Evolutionary conservation across 2,797 vertebrate species (phyloP).

Genomic region (Tachyglossus aculeatus): DNA sequence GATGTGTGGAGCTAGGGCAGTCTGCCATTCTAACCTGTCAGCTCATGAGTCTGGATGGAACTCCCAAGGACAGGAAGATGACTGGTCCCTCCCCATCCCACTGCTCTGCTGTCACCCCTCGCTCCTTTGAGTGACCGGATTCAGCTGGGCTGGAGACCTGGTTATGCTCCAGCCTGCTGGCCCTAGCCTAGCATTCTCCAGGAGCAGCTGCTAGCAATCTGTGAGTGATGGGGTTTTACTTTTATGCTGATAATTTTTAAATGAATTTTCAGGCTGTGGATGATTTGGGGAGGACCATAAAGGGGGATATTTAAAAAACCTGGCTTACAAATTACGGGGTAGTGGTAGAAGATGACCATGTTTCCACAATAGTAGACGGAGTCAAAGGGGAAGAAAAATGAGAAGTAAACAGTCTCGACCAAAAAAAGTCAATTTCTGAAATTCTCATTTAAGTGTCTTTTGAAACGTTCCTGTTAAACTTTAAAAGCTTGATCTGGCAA

Average conservation of each 20-base stretch:
- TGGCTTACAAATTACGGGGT: background rate
- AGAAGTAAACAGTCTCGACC: background rate
- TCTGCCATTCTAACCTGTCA: too few species aligned
- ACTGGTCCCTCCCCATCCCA: background rate
- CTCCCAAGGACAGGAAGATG: background rate
- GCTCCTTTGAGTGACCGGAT: background rate
- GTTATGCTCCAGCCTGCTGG: background rate
- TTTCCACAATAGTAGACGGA: conserved; percentile 22
- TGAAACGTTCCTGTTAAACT: background rate
- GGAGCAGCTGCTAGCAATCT: conserved; percentile 59
- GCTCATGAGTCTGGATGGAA: background rate
- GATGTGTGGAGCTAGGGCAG: too few species aligned
- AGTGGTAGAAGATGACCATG: conserved; percentile 1
- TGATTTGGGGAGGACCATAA: conserved; percentile 13
- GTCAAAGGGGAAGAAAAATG: background rate
- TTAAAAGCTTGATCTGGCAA: background rate
- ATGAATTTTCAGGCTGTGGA: conserved; percentile 48
- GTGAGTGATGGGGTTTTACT: conserved; percentile 33
- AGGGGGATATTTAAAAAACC: background rate
- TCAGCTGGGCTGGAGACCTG: background rate
- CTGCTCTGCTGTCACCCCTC: background rate
- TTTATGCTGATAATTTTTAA: conserved; percentile 51
- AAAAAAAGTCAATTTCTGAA: conserved; percentile 8
- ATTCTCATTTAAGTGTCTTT: background rate
- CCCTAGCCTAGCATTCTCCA: background rate